Percentiles rank a stretch among this genome's conserved stretches.
These are phyloP conservation scores for Aegotheles bennettii DNA, from an alignment of 2,113 vertebrate species.

Conservation along the genomic window DNA sequence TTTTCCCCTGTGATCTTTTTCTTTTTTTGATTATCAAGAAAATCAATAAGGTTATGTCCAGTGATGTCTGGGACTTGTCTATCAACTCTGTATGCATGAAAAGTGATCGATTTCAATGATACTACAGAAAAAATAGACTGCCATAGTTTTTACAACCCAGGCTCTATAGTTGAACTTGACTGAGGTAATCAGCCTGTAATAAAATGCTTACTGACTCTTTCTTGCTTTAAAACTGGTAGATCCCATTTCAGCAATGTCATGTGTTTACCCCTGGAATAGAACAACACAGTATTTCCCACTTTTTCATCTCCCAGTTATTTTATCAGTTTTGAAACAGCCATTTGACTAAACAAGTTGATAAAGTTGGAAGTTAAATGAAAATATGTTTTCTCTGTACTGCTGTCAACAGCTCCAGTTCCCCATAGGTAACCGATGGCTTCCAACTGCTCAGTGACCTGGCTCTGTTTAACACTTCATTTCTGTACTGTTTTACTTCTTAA, in stretches of 20 bases:
- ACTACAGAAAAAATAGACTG: background rate
- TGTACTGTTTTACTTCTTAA: background rate
- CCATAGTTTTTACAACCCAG: background rate
- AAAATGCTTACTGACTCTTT: background rate
- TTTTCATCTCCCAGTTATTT: background rate
- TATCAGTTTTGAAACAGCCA: background rate
- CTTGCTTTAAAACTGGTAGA: background rate
- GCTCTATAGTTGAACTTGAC: background rate
- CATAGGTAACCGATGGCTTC: background rate
- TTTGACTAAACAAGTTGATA: background rate
- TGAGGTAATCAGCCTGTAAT: background rate
- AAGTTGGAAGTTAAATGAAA: background rate
- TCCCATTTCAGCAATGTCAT: background rate
- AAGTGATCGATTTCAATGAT: conserved; percentile 7
- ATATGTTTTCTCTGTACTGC: background rate
- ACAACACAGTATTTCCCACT: background rate
- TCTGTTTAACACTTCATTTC: background rate
- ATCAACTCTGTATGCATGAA: conserved; percentile 1
- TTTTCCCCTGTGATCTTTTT: conserved; percentile 31
- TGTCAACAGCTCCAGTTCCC: background rate
- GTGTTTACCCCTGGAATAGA: background rate
- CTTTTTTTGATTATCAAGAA: conserved; percentile 18
- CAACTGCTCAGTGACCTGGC: background rate
- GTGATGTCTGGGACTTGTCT: conserved; percentile 21
- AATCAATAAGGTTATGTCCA: conserved; percentile 54